Evolutionary conservation across 2,113 vertebrate species (phyloP).

Genomic region (Ameiurus melas): DNA sequence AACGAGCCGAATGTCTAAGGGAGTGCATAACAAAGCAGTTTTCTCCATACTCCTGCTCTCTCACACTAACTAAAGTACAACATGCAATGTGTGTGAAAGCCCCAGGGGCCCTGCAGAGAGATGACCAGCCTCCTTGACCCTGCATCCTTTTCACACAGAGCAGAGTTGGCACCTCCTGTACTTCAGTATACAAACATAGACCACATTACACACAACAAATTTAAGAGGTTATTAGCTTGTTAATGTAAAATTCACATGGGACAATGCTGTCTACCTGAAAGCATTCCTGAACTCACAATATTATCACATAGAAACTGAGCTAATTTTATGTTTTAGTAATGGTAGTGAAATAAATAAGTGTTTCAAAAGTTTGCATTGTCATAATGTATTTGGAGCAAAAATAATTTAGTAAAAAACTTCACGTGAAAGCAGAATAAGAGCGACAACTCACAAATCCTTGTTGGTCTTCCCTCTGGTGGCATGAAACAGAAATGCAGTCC

Average conservation of each 20-base stretch:
- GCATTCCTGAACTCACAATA: neutral
- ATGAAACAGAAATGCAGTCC: constrained; percentile 26
- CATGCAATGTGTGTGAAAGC: constrained; percentile 16
- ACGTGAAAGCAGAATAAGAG: neutral
- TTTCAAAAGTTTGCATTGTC: neutral
- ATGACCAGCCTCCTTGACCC: constrained; percentile 16
- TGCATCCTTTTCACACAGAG: constrained; percentile 5
- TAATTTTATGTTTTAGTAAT: neutral
- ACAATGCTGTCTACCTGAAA: neutral
- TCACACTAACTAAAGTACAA: constrained; percentile 25
- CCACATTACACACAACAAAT: neutral
- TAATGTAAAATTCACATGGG: neutral
- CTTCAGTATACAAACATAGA: neutral
- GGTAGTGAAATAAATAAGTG: neutral
- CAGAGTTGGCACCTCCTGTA: neutral
- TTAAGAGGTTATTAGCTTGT: neutral
- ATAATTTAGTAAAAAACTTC: neutral
- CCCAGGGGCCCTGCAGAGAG: constrained; percentile 13
- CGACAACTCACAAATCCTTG: neutral
- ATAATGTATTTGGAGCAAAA: neutral
- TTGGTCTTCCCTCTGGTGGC: constrained; percentile 33
- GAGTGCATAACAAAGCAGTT: constrained; percentile 27
- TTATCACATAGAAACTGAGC: neutral
- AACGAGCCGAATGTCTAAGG: constrained; percentile 5
- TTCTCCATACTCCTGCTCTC: neutral